Evolutionary conservation across 1,140 invertebrate genomes (phyloP), one percentile per base, ranked within the genome.

Genomic region (Aphidius ervi): DNA sequence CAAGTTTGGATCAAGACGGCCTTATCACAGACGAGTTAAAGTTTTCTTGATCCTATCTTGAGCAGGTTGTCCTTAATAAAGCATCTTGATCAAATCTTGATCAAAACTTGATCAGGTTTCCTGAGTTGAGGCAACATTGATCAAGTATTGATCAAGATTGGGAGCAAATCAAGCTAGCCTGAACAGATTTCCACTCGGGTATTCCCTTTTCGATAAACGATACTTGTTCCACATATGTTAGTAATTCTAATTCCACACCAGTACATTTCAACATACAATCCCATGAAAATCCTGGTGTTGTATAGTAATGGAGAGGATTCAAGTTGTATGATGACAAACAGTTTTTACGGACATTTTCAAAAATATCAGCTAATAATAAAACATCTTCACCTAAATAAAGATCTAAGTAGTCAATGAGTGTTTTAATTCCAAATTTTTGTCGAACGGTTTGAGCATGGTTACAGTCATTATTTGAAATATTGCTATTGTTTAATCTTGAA

Each of bases 401-500:
- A 5, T 50, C 48, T 31, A 20, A 5, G 37, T 50, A 66, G 40
- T 76, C 48, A 50, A 5, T 20, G 4, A 50, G 48, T 49, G 65
- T 73, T 70, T 54, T 59, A 65, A 64, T 74, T 75, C 62, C 74
- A 67, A n/a, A 69, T 67, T 48, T 76, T 43, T 52, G 72, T 74
- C 7, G 78, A 72, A 23, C 67, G 69, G 39, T 57, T 9, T 7
- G 31, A 4, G 48, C 7, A 46, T 31, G 43, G 4, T 3, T 46
- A 20, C 46, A 57, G 46, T 37, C 37, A 10, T 6, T 9, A 9
- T 57, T 42, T 37, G 46, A 57, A 47, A 47, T 10, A 4, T 47
- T 10, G 6, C 39, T 8, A 57, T 39, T 31, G 5, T 7, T 57
- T 7, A 39, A 31, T n/a, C 10, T 31, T 23, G 7, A 47, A 47